Evolutionary conservation across 2,888 invertebrate species (phyloP).

Genomic region (Eutolmus rufibarbis): DNA sequence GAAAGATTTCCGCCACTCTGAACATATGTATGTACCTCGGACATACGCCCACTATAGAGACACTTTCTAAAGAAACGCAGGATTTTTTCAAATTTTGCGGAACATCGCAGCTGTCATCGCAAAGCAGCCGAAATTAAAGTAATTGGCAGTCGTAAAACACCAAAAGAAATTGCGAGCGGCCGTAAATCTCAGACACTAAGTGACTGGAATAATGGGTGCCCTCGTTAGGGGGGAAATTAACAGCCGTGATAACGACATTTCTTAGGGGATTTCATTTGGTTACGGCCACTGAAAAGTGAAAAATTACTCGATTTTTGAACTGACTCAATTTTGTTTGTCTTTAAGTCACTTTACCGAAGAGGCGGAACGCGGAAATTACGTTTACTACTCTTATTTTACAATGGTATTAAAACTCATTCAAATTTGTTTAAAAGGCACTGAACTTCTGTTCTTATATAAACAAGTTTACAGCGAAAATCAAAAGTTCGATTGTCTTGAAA

Average conservation of each 20-base stretch:
- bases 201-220: neutral
- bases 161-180: neutral
- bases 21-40: neutral
- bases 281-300: neutral
- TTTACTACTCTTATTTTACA: neutral
- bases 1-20: neutral
- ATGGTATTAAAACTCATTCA: neutral
- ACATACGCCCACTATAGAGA: neutral
- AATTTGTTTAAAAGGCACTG: neutral
- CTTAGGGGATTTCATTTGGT: neutral
- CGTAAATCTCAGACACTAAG: neutral
- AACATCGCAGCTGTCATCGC: neutral
- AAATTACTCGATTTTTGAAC: neutral
- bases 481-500: no score
- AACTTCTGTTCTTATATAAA: no score
- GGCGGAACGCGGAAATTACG: neutral
- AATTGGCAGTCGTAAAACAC: neutral
- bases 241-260: neutral
- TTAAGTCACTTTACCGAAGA: neutral
- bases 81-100: neutral
- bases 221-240: neutral
- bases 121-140: neutral
- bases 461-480: no score
- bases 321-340: neutral
- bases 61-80: neutral